Conservation (phyloP, 2,113 vertebrate genomes). For the Amphilophus citrinellus region DNA sequence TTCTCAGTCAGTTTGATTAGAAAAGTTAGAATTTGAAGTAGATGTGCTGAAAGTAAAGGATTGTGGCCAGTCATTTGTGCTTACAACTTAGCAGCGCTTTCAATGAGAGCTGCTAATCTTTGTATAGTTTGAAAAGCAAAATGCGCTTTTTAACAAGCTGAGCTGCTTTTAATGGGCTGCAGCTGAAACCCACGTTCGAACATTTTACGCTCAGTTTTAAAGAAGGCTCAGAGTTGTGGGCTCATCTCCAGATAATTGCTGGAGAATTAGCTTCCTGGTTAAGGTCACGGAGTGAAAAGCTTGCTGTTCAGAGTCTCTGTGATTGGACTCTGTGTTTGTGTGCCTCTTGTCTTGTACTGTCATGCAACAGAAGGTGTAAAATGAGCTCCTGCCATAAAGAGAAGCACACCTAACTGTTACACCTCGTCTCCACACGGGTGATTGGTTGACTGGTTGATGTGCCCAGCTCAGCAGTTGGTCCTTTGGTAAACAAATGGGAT, state of each 20-base stretch:
- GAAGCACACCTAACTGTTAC: slow-evolving; percentile 39
- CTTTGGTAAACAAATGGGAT: slow-evolving; percentile 59
- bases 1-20: slow-evolving; percentile 16
- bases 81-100: slow-evolving; percentile 15
- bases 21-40: slow-evolving; percentile 41
- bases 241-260: slow-evolving; percentile 21
- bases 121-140: slow-evolving; percentile 29
- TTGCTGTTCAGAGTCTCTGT: slow-evolving; percentile 45
- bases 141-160: slow-evolving; percentile 23
- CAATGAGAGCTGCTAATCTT: slow-evolving; percentile 21
- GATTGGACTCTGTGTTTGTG: slow-evolving; percentile 10
- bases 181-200: slow-evolving; percentile 36
- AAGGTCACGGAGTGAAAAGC: slow-evolving; percentile 44
- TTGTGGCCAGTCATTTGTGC: slow-evolving; percentile 38
- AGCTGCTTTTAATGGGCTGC: slow-evolving; percentile 30
- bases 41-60: slow-evolving; percentile 44
- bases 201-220: slow-evolving; percentile 24
- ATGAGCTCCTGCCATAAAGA: slow-evolving; percentile 65
- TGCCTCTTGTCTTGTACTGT: slow-evolving; percentile 36
- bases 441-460: slow-evolving; percentile 50
- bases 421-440: slow-evolving; percentile 37
- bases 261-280: slow-evolving; percentile 24
- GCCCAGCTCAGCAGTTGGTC: slow-evolving; percentile 23
- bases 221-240: slow-evolving; percentile 22
- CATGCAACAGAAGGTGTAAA: slow-evolving; percentile 69